Conservation (phyloP, 2,888 invertebrate genomes). For the Bhutanitis thaidina region DNA sequence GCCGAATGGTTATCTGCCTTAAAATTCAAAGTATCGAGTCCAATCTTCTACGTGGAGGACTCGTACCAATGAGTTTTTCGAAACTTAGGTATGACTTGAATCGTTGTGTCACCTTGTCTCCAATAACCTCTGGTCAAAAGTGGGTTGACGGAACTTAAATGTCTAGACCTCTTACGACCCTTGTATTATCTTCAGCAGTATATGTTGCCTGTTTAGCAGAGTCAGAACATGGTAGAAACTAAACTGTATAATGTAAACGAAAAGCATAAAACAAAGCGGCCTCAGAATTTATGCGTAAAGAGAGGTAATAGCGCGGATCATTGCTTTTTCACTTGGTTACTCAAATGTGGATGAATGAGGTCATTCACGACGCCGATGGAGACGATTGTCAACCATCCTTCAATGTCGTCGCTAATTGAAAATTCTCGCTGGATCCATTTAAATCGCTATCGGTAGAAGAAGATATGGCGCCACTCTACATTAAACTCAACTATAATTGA, state of each 20-base stretch:
- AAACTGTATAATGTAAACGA: conserved; percentile 11
- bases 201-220: too few species aligned
- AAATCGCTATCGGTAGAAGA: conserved; percentile 66
- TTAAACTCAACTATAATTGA: conserved; percentile 51
- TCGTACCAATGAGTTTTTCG: too few species aligned
- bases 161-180: too few species aligned
- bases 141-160: too few species aligned
- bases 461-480: conserved; percentile 52
- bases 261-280: conserved; percentile 30
- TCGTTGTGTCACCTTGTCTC: too few species aligned
- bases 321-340: conserved; percentile 76
- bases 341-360: conserved; percentile 75
- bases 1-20: too few species aligned
- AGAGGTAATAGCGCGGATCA: conserved; percentile 72
- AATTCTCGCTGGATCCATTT: conserved; percentile 73
- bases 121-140: too few species aligned
- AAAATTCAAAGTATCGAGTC: too few species aligned
- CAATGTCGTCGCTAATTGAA: conserved; percentile 76
- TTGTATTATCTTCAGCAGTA: too few species aligned
- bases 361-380: conserved; percentile 55
- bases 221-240: background rate
- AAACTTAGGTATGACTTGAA: too few species aligned
- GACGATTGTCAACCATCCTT: conserved; percentile 75
- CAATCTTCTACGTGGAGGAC: too few species aligned
- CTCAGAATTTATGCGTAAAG: conserved; percentile 59